phyloP scores from a whole-genome alignment of 2,113 vertebrate species.

The Ailuropoda melanoleuca region DNA sequence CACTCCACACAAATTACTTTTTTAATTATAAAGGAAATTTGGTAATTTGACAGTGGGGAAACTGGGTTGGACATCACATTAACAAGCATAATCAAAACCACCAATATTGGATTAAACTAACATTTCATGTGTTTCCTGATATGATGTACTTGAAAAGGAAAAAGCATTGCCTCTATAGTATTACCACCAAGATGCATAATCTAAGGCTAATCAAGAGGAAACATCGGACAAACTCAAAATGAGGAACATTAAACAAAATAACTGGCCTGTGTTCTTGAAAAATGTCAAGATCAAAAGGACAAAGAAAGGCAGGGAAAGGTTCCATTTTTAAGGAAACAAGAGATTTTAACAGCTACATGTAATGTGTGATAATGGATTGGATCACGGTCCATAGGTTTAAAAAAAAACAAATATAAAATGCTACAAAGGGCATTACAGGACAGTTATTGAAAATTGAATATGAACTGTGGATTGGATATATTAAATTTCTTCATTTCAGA shows the following conservation, averaged over 20 bases:
- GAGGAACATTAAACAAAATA: neutral
- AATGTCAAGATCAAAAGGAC: slow-evolving; percentile 6
- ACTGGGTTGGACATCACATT: neutral
- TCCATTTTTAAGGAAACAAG: slow-evolving; percentile 32
- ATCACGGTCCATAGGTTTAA: neutral
- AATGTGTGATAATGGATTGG: neutral
- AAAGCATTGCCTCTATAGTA: neutral
- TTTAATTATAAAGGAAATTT: neutral
- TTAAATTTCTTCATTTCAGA: neutral
- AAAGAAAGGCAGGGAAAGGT: neutral
- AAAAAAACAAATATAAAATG: neutral
- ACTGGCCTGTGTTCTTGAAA: slow-evolving; percentile 43
- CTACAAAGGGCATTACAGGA: neutral
- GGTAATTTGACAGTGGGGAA: slow-evolving; percentile 1
- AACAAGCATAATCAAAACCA: neutral
- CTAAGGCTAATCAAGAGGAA: neutral
- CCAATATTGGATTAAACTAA: neutral
- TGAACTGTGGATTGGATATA: neutral
- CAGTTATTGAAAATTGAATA: neutral
- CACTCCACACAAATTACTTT: too few species aligned
- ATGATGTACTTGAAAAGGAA: neutral
- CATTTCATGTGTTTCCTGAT: neutral
- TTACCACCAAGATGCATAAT: neutral
- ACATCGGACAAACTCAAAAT: neutral
- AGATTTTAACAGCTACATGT: neutral